Evolutionary conservation across 2,797 vertebrate genomes (phyloP).

Genomic region (Labeo calbasu): DNA sequence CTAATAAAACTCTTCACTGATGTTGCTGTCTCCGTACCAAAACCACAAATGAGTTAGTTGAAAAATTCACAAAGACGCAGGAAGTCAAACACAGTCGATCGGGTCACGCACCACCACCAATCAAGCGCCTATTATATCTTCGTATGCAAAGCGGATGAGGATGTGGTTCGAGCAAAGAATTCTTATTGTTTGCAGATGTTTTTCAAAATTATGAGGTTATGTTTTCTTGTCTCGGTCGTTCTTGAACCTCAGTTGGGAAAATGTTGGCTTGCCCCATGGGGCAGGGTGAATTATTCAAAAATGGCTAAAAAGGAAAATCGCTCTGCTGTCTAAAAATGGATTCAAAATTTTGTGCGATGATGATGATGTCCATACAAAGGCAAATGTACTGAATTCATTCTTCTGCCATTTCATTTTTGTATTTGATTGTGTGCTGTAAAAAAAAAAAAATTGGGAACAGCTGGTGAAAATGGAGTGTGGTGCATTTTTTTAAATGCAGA

Average conservation of each 20-base stretch:
- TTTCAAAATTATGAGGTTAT: slow-evolving; percentile 51
- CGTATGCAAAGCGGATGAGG: slow-evolving; percentile 38
- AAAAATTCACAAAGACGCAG: slow-evolving; percentile 38
- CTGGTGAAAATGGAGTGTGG: neutral
- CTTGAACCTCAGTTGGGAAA: slow-evolving; percentile 52
- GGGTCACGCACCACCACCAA: slow-evolving; percentile 41
- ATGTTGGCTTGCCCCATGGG: slow-evolving; percentile 50
- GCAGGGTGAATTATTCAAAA: slow-evolving; percentile 39
- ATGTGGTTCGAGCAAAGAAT: slow-evolving; percentile 49
- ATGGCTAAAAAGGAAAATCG: slow-evolving; percentile 25
- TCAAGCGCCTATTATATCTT: slow-evolving; percentile 54
- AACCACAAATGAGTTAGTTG: slow-evolving; percentile 33
- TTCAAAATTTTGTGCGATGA: slow-evolving; percentile 1
- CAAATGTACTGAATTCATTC: slow-evolving; percentile 18
- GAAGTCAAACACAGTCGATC: slow-evolving; percentile 37
- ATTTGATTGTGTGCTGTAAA: slow-evolving; percentile 19
- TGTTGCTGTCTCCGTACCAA: slow-evolving; percentile 15
- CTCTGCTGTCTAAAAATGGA: slow-evolving; percentile 23
- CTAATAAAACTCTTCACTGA: neutral
- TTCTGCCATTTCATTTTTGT: slow-evolving; percentile 4
- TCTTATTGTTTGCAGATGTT: slow-evolving; percentile 63
- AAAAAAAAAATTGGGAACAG: slow-evolving; percentile 29
- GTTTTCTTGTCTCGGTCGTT: slow-evolving; percentile 55
- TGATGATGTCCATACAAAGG: slow-evolving; percentile 34
- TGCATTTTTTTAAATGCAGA: slow-evolving; percentile 30